Evolutionary conservation across 2,888 invertebrate species (phyloP).

Genomic region (Eupithecia dodoneata): DNA sequence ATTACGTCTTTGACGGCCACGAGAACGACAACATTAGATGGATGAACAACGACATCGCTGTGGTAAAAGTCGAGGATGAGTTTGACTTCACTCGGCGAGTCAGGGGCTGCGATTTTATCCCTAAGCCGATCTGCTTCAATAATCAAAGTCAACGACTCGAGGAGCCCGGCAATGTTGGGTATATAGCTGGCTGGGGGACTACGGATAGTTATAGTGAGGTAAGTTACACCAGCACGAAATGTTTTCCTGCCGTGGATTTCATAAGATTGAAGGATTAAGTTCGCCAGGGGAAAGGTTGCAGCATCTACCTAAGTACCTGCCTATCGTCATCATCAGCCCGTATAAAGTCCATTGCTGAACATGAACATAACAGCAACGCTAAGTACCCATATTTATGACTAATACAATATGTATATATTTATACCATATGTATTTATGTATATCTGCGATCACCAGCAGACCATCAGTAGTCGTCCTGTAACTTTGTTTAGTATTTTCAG

Average conservation of each 20-base stretch:
- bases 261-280: neutral
- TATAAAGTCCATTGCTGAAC: too few relatives aligned
- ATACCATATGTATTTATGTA: too few relatives aligned
- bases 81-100: conserved; percentile 62
- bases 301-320: neutral
- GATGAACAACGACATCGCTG: conserved; percentile 71
- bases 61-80: conserved; percentile 65
- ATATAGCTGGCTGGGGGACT: conserved; percentile 66
- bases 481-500: too few relatives aligned
- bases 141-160: conserved; percentile 55
- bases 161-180: conserved; percentile 49
- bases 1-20: conserved; percentile 67
- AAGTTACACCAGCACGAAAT: neutral
- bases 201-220: conserved; percentile 52
- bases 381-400: neutral
- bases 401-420: too few relatives aligned
- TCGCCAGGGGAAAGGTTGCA: neutral
- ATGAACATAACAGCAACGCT: too few relatives aligned
- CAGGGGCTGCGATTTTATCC: conserved; percentile 62
- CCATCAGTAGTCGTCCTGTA: neutral
- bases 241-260: neutral
- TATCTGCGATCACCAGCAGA: neutral
- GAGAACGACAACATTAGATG: conserved; percentile 68
- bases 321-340: too few relatives aligned
- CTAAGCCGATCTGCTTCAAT: conserved; percentile 61